Conservation (phyloP, 2,888 invertebrate species). For the Parnassius orleans region DNA sequence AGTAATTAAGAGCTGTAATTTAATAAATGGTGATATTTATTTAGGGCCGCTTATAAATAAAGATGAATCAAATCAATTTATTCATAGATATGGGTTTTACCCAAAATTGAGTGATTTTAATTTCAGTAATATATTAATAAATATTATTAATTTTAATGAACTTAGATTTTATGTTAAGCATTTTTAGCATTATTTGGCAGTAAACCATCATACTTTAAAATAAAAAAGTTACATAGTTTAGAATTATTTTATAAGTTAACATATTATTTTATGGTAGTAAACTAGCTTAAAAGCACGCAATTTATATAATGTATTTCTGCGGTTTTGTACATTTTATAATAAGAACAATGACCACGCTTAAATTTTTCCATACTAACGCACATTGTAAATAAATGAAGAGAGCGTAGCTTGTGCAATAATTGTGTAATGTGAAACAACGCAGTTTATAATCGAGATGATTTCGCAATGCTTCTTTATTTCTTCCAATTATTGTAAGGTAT, state of each 20-base stretch:
- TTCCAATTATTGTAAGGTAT: no score
- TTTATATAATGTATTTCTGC: not conserved
- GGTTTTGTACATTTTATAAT: not conserved
- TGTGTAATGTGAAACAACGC: no score
- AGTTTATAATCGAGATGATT: no score
- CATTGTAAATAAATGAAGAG: not conserved
- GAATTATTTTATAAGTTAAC: not conserved
- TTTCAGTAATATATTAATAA: not conserved
- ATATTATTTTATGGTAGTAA: not conserved
- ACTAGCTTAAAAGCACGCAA: not conserved
- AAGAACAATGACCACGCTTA: not conserved
- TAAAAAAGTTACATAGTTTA: not conserved
- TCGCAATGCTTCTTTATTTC: no score
- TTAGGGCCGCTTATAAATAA: not conserved
- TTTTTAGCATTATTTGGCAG: not conserved
- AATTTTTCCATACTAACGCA: slow-evolving; percentile 4
- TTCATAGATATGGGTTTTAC: not conserved
- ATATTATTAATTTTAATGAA: not conserved
- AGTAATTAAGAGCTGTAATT: not conserved
- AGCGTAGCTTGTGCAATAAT: not conserved
- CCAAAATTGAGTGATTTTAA: not conserved
- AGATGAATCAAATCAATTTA: no score
- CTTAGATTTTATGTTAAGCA: not conserved
- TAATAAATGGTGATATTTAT: not conserved
- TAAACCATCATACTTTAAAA: not conserved